Conservation (phyloP, 1,140 invertebrate species). For the Tetramorium alpestre region DNA sequence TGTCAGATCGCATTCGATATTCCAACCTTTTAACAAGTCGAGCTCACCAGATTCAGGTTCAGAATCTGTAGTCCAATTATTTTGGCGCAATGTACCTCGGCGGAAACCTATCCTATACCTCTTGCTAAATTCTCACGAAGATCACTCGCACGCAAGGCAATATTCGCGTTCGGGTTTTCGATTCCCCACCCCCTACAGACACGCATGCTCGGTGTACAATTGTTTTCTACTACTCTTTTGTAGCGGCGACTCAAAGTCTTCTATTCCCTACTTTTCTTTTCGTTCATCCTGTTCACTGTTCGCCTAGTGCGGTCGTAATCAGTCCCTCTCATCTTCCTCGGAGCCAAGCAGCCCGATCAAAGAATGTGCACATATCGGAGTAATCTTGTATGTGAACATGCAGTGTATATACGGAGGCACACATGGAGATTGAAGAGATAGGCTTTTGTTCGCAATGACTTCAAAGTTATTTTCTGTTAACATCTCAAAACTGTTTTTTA, state of each 20-base stretch:
- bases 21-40: slow-evolving; percentile 9
- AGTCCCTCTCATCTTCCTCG: slow-evolving; percentile 63
- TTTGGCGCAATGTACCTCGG: not conserved
- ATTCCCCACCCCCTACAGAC: slow-evolving; percentile 32
- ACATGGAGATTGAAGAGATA: not conserved
- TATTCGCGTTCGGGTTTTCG: slow-evolving; percentile 45
- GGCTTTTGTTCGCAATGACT: not conserved
- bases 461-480: slow-evolving; percentile 20
- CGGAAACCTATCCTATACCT: not conserved
- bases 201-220: slow-evolving; percentile 36
- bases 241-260: slow-evolving; percentile 33
- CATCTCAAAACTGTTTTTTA: not conserved
- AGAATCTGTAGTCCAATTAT: slow-evolving; percentile 34
- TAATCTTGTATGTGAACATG: not conserved
- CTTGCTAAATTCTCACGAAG: slow-evolving; percentile 40
- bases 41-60: not conserved
- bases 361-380: slow-evolving; percentile 18
- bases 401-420: not conserved
- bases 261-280: slow-evolving; percentile 16
- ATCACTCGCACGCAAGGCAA: slow-evolving; percentile 61
- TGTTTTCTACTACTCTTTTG: slow-evolving; percentile 66
- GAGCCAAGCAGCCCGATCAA: slow-evolving; percentile 66
- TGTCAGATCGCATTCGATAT: not conserved
- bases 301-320: slow-evolving; percentile 58
- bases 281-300: not conserved